Evolutionary conservation across 1,140 invertebrate genomes (phyloP).

Genomic region (Gonatopus flavifemur): DNA sequence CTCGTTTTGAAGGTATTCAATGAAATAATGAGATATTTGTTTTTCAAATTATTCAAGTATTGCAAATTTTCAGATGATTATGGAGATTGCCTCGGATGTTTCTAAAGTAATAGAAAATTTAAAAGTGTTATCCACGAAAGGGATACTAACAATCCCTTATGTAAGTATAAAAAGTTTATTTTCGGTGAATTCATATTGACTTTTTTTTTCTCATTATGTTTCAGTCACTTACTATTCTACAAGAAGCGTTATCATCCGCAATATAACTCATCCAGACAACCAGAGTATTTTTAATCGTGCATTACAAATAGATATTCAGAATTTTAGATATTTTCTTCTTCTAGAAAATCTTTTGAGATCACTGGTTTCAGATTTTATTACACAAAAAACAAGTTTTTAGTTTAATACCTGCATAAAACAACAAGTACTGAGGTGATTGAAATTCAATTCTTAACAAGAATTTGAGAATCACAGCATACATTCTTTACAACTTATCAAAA

Average conservation of each 20-base stretch:
- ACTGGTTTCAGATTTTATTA: not conserved
- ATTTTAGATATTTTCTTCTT: too few species aligned
- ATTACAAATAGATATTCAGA: too few species aligned
- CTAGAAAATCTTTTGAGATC: too few species aligned
- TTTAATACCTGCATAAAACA: too few species aligned
- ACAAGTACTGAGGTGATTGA: too few species aligned
- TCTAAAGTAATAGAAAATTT: constrained; percentile 18
- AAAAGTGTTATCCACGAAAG: constrained; percentile 20
- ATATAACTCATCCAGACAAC: too few species aligned
- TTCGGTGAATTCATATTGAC: not conserved
- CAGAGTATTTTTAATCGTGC: too few species aligned
- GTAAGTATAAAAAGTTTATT: constrained; percentile 22
- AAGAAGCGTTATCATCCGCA: too few species aligned
- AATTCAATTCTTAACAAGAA: too few species aligned
- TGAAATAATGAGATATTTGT: not conserved
- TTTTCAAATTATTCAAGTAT: constrained; percentile 4
- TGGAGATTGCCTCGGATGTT: constrained; percentile 7
- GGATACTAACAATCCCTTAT: constrained; percentile 24
- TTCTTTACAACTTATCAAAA: too few species aligned
- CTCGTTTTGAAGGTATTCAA: constrained; percentile 27
- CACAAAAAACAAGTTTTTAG: too few species aligned
- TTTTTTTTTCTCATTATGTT: constrained; percentile 1
- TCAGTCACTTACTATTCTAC: constrained; percentile 18
- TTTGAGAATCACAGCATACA: too few species aligned
- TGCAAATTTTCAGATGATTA: constrained; percentile 17